A percentile compares a stretch with the other conserved stretches of the same genome.
phyloP scores from a whole-genome alignment of 2,113 vertebrate species.

The Apodemus sylvaticus region DNA sequence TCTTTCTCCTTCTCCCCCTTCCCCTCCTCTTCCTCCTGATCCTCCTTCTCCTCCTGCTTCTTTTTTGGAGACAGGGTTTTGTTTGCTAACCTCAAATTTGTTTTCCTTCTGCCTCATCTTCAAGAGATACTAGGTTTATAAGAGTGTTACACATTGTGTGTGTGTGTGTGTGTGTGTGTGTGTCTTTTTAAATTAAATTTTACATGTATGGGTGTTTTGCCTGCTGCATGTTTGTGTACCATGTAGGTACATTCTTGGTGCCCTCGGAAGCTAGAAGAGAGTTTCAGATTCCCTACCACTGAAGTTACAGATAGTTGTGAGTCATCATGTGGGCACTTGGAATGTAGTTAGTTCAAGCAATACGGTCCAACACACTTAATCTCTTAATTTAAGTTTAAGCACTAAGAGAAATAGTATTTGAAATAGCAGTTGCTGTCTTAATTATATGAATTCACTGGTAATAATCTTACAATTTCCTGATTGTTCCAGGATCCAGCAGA shows the following conservation, averaged over 20 bases:
- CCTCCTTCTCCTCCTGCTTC: not conserved
- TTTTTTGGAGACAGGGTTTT: not conserved
- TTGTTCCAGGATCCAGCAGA: not conserved
- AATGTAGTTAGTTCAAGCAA: not conserved
- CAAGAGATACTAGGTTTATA: not conserved
- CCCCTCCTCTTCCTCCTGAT: too few relatives aligned
- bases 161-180: not conserved
- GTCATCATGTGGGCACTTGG: not conserved
- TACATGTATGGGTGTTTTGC: not conserved
- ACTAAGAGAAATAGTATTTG: not conserved
- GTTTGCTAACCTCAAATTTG: not conserved
- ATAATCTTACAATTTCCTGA: not conserved
- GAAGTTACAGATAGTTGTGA: not conserved
- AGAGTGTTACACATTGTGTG: not conserved
- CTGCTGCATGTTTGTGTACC: not conserved
- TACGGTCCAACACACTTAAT: not conserved
- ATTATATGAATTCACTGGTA: conserved; percentile 10
- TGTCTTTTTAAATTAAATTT: not conserved
- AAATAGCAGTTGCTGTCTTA: not conserved
- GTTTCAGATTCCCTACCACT: too few relatives aligned
- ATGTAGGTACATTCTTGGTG: not conserved
- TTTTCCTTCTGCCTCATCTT: not conserved
- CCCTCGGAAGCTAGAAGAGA: not conserved
- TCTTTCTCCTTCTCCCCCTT: too few relatives aligned
- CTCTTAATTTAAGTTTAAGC: conserved; percentile 22